A percentile compares a stretch with the other conserved stretches of the same genome.
phyloP scores from a whole-genome alignment of 2,797 vertebrate species.

The Mormyrops boulengeri region DNA sequence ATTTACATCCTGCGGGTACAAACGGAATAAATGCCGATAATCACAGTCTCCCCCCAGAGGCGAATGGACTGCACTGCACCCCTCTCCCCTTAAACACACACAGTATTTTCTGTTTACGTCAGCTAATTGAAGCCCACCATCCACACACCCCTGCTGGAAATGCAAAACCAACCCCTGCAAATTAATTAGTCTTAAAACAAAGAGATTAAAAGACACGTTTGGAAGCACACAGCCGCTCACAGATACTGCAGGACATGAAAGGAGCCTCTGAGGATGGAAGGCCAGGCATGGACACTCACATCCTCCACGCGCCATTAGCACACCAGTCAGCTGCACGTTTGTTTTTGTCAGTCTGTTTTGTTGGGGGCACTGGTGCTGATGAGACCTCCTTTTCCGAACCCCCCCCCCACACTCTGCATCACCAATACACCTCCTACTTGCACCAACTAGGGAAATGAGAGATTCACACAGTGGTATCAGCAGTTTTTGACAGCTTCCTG shows the following conservation, averaged over 20 bases:
- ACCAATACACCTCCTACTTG: background rate
- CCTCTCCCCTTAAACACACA: background rate
- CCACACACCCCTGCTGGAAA: background rate
- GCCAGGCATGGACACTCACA: background rate
- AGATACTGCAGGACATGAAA: background rate
- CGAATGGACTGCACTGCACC: background rate
- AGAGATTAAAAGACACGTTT: background rate
- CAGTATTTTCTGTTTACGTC: background rate
- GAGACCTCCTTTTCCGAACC: background rate
- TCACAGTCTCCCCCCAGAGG: background rate
- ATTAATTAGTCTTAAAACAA: slow-evolving; percentile 6
- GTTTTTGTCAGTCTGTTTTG: background rate
- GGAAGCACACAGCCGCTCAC: background rate
- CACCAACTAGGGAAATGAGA: background rate
- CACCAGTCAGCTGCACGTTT: background rate
- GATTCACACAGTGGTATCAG: slow-evolving; percentile 12
- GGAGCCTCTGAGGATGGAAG: background rate
- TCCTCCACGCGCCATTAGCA: background rate
- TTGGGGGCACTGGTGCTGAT: background rate
- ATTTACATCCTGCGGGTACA: background rate
- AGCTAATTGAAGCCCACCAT: background rate
- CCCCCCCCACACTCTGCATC: background rate
- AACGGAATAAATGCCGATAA: background rate
- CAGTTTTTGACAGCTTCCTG: slow-evolving; percentile 19
- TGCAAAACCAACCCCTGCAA: background rate